Evolutionary conservation across 2,888 invertebrate genomes (phyloP), one percentile per base, ranked within the genome.

Genomic region (Habrosyne pyritoides): DNA sequence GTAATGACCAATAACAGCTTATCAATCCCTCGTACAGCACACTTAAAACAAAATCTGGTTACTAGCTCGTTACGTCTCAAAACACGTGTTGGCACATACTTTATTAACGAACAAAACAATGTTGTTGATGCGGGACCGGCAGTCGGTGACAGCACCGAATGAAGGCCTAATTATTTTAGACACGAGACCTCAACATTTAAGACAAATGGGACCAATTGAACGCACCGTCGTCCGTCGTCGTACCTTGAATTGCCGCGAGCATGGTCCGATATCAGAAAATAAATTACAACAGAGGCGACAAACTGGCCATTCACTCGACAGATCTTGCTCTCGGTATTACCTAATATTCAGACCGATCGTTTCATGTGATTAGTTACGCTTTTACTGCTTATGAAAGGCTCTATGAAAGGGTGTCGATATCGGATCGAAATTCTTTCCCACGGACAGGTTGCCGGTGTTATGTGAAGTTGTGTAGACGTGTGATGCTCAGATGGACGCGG

Each of bases 111-210:
- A 61, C 79, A 79, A 82, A 85, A 85, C 79, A 77, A 77, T 70
- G 71, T 66, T 67, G 72, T 42, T 14, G 42, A 18, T 42, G 14
- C 7, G 75, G 77, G 79, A 73, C 69, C 68, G 61, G 66, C 67
- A 66, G 73, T 71, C 73, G 67, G 71, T 74, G 63, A 71, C 70
- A 69, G 72, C 77, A 81, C 83, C 83, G 84, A 87, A 87, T 84
- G 82, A 75, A 76, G 78, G 79, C 79, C n/a, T 83, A 86, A 87
- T 87, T 84, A 79, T 79, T 77, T 79, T 72, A 77, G 81, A 75
- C 76, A 77, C 69, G 76, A 80, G 79, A 80, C 81, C 79, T 81
- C 81, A 81, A 72, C 73, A 75, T 67, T 67, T 74, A 73, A 56
- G 62, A 57, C 53, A 57, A 42, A 42, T 18, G 14, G 42, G 59